Evolutionary conservation across 2,113 vertebrate species (phyloP).

Genomic region (Ancistrus triradiatus): DNA sequence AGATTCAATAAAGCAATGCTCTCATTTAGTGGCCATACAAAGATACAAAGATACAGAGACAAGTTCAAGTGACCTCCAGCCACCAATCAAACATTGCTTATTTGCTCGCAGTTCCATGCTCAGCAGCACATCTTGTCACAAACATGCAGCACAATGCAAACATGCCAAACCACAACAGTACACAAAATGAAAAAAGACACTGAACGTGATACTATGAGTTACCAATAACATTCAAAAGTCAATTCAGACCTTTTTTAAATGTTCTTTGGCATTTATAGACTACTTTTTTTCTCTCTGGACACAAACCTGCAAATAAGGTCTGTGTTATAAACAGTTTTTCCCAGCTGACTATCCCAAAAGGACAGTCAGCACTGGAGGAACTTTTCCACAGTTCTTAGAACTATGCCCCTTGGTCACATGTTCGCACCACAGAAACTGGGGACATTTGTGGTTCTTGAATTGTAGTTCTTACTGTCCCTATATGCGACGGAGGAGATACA

Average conservation of each 20-base stretch:
- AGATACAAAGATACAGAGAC: too few relatives aligned
- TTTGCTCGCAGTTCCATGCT: conserved; percentile 67
- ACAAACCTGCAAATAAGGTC: too few relatives aligned
- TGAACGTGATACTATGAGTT: conserved; percentile 48
- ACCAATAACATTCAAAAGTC: conserved; percentile 60
- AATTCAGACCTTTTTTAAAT: conserved; percentile 55
- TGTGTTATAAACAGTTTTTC: too few relatives aligned
- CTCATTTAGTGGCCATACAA: conserved; percentile 44
- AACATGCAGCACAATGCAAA: conserved; percentile 66
- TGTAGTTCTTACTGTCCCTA: too few relatives aligned
- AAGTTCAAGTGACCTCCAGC: conserved; percentile 47
- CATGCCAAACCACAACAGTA: conserved; percentile 69
- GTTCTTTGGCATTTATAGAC: conserved; percentile 43
- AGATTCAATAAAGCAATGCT: conserved; percentile 80
- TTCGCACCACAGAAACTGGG: too few relatives aligned
- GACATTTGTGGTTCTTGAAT: too few relatives aligned
- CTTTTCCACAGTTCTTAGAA: too few relatives aligned
- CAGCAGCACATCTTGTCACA: conserved; percentile 59
- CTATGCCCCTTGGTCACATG: too few relatives aligned
- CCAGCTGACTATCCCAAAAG: too few relatives aligned
- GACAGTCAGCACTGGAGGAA: too few relatives aligned
- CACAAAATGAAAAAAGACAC: conserved; percentile 48
- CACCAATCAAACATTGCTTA: conserved; percentile 50
- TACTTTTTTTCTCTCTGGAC: conserved; percentile 49
- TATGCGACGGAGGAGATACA: too few relatives aligned